Conservation (phyloP, 2,888 invertebrate species). For the Pristionchus arcanus region DNA sequence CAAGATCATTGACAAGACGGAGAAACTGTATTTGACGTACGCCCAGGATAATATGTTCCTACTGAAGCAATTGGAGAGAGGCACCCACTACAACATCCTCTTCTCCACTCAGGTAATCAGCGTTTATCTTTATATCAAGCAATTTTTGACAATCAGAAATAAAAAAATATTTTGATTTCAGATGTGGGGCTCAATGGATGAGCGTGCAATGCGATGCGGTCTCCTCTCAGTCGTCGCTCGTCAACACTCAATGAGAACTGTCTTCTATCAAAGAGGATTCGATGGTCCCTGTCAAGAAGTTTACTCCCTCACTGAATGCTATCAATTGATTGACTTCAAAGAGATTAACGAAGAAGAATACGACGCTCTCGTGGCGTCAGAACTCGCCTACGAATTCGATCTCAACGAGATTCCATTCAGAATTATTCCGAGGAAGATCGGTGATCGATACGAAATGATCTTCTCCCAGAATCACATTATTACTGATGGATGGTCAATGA, state of each 20-base stretch:
- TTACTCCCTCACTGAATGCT: conserved; percentile 68
- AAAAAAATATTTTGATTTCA: background rate
- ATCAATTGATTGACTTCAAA: conserved; percentile 41
- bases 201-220: conserved; percentile 56
- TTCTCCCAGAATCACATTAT: conserved; percentile 76
- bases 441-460: conserved; percentile 54
- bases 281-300: conserved; percentile 49
- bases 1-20: conserved; percentile 5
- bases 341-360: background rate
- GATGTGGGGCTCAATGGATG: conserved; percentile 55
- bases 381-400: conserved; percentile 59
- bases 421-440: conserved; percentile 18
- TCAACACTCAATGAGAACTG: conserved; percentile 67
- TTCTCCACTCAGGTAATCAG: conserved; percentile 64
- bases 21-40: conserved; percentile 63
- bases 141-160: background rate
- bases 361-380: conserved; percentile 53
- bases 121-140: background rate
- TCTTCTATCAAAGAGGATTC: conserved; percentile 54
- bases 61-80: conserved; percentile 63
- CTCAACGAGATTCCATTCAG: conserved; percentile 56
- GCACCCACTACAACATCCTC: conserved; percentile 72
- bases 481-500: conserved; percentile 78
- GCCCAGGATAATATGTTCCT: conserved; percentile 75
- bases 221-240: conserved; percentile 62